These are phyloP conservation scores for Cherax destructor DNA, from an alignment of 1,140 invertebrate genomes.

Conservation along the genomic window DNA sequence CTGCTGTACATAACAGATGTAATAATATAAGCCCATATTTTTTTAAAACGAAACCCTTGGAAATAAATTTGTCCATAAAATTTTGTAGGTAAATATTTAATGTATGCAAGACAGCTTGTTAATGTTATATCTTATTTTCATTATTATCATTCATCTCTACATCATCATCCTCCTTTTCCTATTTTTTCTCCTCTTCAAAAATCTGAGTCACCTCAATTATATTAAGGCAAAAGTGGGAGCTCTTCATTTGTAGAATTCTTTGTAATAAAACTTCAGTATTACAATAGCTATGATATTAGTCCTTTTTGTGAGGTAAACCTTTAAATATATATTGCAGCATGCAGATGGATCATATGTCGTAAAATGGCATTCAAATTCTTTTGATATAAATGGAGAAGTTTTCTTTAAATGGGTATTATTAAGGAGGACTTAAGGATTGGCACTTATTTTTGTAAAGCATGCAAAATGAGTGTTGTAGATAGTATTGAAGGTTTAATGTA, in stretches of 20 bases:
- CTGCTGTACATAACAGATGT: background rate
- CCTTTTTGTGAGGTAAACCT: background rate
- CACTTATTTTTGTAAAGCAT: no score
- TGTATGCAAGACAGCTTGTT: background rate
- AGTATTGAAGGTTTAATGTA: no score
- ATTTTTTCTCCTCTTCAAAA: no score
- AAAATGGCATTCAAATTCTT: background rate
- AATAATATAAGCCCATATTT: background rate
- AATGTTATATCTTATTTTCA: background rate
- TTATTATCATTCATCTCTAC: no score
- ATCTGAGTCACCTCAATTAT: no score
- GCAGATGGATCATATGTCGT: no score
- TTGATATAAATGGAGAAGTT: background rate
- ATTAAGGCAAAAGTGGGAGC: background rate
- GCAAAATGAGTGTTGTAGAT: no score
- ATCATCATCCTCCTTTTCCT: no score
- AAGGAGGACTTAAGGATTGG: no score
- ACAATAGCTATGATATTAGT: background rate
- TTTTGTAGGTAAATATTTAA: background rate
- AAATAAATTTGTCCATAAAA: background rate
- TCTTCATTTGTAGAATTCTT: background rate
- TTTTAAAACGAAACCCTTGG: background rate
- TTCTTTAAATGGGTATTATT: background rate
- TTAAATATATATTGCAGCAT: no score
- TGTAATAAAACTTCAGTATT: background rate